Percentiles rank a stretch among this genome's conserved stretches.
Conservation (phyloP, 2,113 vertebrate species). For the Brachyhypopomus gauderio region DNA sequence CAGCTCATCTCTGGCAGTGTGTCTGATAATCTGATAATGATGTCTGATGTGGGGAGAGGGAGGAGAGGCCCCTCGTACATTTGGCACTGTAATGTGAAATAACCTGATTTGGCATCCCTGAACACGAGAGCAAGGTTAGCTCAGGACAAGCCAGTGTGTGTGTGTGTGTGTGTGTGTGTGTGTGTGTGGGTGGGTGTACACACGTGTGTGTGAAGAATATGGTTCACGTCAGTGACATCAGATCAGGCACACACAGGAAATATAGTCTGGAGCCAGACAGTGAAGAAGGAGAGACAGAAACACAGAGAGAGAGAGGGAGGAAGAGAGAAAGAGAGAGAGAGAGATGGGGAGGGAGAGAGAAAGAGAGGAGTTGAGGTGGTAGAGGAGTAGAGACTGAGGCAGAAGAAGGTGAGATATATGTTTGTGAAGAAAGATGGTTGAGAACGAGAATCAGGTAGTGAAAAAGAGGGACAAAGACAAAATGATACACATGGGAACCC, state of each 20-base stretch:
- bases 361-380: background rate
- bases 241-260: constrained; percentile 35
- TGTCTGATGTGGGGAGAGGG: constrained; percentile 18
- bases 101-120: constrained; percentile 20
- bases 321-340: background rate
- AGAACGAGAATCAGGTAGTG: background rate
- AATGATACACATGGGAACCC: background rate
- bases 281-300: background rate
- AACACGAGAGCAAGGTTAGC: constrained; percentile 8
- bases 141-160: constrained; percentile 18
- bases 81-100: constrained; percentile 14
- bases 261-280: constrained; percentile 23
- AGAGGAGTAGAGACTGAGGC: background rate
- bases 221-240: constrained; percentile 35
- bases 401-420: background rate
- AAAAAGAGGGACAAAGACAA: constrained; percentile 5
- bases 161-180: constrained; percentile 14
- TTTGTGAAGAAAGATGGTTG: background rate
- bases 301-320: background rate
- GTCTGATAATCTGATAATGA: constrained; percentile 25
- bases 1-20: constrained; percentile 24
- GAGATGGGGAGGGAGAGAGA: background rate
- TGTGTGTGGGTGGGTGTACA: constrained; percentile 9
- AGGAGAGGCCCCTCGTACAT: background rate
- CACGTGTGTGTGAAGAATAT: constrained; percentile 24